Evolutionary conservation across 2,797 vertebrate genomes (phyloP).

Genomic region (Lagorchestes hirsutus): DNA sequence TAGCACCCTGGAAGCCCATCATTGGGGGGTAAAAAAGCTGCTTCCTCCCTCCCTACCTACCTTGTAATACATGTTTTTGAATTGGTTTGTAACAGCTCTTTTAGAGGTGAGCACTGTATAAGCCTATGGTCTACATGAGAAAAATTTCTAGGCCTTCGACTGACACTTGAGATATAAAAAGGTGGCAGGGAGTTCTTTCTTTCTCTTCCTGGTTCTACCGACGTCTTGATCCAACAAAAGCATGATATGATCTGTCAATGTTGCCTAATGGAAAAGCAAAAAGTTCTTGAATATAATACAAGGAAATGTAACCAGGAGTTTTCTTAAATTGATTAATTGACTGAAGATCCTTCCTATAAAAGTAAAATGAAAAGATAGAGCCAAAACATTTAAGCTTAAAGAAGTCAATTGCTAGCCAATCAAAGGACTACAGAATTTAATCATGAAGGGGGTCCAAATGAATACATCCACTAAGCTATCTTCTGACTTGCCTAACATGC

Average conservation of each 20-base stretch:
- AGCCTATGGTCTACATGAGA: neutral
- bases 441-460: neutral
- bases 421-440: neutral
- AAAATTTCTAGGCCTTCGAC: neutral
- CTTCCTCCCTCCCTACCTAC: neutral
- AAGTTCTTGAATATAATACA: neutral
- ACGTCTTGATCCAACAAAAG: slow-evolving; percentile 1
- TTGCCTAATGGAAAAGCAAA: neutral
- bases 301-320: slow-evolving; percentile 1
- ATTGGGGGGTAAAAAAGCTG: neutral
- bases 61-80: neutral
- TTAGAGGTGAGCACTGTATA: neutral
- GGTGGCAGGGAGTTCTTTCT: neutral
- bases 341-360: neutral
- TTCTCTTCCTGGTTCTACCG: neutral
- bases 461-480: neutral
- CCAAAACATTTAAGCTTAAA: neutral
- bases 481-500: neutral
- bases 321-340: neutral
- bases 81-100: neutral
- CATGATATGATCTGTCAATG: neutral
- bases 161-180: neutral
- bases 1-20: neutral
- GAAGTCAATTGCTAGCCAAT: neutral
- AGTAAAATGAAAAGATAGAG: neutral